phyloP scores from a whole-genome alignment of 1,140 invertebrate genomes.

The Anastrepha obliqua region DNA sequence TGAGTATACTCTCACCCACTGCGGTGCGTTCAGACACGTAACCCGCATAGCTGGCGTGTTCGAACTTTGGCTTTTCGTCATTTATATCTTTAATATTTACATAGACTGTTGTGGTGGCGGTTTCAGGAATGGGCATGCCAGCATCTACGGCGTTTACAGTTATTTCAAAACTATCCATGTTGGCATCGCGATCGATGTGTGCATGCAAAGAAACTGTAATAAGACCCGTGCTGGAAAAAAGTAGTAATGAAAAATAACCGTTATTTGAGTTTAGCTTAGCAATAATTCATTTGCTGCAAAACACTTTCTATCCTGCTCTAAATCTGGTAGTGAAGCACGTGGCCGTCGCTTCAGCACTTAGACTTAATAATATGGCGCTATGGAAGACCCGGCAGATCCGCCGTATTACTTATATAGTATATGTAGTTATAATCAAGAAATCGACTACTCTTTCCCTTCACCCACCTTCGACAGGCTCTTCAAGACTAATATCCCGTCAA shows the following conservation, averaged over 20 bases:
- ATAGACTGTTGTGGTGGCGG: conserved; percentile 83
- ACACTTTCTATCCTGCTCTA: too few relatives aligned
- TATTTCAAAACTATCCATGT: conserved; percentile 81
- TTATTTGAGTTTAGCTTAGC: too few relatives aligned
- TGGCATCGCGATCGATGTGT: conserved; percentile 82
- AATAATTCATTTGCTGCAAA: too few relatives aligned
- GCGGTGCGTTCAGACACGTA: conserved; percentile 84
- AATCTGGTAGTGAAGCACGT: too few relatives aligned
- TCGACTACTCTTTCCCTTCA: too few relatives aligned
- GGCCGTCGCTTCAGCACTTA: too few relatives aligned
- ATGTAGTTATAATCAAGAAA: too few relatives aligned
- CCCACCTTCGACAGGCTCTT: too few relatives aligned
- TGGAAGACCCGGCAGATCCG: too few relatives aligned
- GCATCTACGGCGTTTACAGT: conserved; percentile 84
- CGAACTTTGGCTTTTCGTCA: conserved; percentile 87
- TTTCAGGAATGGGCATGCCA: conserved; percentile 83
- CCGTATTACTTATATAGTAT: too few relatives aligned
- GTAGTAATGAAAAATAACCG: not conserved
- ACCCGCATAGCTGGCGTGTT: conserved; percentile 79
- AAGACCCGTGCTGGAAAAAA: conserved; percentile 78
- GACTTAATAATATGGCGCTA: too few relatives aligned
- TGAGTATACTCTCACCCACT: conserved; percentile 80
- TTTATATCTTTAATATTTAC: conserved; percentile 87
- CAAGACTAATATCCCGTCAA: too few relatives aligned
- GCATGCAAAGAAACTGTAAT: conserved; percentile 85